A percentile compares a stretch with the other conserved stretches of the same genome.
phyloP scores from a whole-genome alignment of 2,888 invertebrate species.

The Melieria crassipennis region DNA sequence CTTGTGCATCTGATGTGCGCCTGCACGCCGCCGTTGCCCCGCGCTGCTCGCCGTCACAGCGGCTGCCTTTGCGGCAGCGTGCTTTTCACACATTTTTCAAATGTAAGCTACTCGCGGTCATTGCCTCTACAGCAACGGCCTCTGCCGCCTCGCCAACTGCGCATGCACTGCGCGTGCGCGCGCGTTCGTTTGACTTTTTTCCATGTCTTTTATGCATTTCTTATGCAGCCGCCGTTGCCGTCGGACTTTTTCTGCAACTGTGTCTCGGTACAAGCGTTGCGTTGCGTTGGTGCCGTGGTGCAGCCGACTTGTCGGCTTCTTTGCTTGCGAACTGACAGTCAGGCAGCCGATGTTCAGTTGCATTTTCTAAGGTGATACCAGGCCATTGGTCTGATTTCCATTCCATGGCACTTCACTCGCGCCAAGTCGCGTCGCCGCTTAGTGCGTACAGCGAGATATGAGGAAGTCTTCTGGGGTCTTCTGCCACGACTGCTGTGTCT shows the following conservation, averaged over 20 bases:
- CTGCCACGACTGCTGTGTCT: neutral
- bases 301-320: slow-evolving; percentile 33
- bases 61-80: slow-evolving; percentile 27
- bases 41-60: slow-evolving; percentile 12
- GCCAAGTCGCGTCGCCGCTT: no score
- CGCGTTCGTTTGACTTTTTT: slow-evolving; percentile 22
- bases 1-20: slow-evolving; percentile 31
- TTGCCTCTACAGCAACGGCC: slow-evolving; percentile 50
- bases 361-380: slow-evolving; percentile 60
- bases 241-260: slow-evolving; percentile 15
- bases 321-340: neutral
- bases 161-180: slow-evolving; percentile 10
- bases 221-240: slow-evolving; percentile 19
- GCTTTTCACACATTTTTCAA: slow-evolving; percentile 61
- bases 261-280: slow-evolving; percentile 11
- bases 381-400: slow-evolving; percentile 61
- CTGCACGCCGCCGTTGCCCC: slow-evolving; percentile 47
- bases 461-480: slow-evolving; percentile 1
- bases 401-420: slow-evolving; percentile 17
- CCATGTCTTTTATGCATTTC: slow-evolving; percentile 1
- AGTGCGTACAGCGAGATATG: neutral
- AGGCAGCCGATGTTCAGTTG: slow-evolving; percentile 44
- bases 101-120: slow-evolving; percentile 67
- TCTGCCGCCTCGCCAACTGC: slow-evolving; percentile 22
- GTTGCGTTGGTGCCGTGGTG: neutral